A percentile compares a stretch with the other conserved stretches of the same genome.
phyloP scores from a whole-genome alignment of 2,888 invertebrate genomes.

The Chironomus tentans region DNA sequence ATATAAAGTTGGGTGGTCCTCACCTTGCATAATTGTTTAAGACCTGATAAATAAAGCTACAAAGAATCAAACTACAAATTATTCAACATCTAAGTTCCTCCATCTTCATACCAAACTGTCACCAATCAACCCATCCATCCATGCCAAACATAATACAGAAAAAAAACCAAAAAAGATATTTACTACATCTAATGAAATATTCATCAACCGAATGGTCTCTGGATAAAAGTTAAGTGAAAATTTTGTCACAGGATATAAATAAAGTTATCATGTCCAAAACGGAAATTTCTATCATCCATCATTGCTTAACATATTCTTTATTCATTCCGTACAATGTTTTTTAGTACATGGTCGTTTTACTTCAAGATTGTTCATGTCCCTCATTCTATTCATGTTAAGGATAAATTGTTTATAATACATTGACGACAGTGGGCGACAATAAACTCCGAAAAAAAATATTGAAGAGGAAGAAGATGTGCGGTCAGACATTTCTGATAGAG shows the following conservation, averaged over 20 bases:
- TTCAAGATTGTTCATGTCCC: background rate
- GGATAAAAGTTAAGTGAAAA: constrained; percentile 25
- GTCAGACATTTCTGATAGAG: constrained; percentile 20
- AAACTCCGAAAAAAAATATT: too few relatives aligned
- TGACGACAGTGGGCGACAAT: background rate
- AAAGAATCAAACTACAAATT: too few relatives aligned
- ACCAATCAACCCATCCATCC: too few relatives aligned
- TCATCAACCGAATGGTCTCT: background rate
- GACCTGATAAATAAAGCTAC: too few relatives aligned
- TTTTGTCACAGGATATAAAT: constrained; percentile 26
- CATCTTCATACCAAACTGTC: too few relatives aligned
- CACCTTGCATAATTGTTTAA: too few relatives aligned
- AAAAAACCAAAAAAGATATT: too few relatives aligned
- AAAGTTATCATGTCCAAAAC: constrained; percentile 24
- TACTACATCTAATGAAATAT: background rate
- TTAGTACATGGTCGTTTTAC: background rate
- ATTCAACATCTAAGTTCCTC: too few relatives aligned
- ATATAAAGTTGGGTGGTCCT: too few relatives aligned
- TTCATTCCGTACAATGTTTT: background rate
- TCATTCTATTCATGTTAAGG: background rate
- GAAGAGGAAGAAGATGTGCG: background rate
- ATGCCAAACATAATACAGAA: too few relatives aligned
- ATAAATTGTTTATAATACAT: background rate
- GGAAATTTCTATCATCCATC: constrained; percentile 20
- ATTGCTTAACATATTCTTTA: constrained; percentile 4